Conservation (phyloP, 2,888 invertebrate genomes). For the Xestoiulus laeticollis region DNA sequence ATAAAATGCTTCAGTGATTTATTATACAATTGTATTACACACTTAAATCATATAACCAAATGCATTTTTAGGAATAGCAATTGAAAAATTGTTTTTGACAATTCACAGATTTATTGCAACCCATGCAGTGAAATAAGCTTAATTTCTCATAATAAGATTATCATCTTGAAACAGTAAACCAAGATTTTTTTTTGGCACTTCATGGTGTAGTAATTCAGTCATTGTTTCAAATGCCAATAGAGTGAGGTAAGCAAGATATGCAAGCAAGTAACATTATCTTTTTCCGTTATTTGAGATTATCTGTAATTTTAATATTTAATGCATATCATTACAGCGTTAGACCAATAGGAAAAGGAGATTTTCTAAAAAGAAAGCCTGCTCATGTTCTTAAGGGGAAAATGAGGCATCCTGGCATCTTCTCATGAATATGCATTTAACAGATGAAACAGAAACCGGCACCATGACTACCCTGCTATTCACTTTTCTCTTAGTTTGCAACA, state of each 20-base stretch:
- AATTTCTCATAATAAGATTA: not conserved
- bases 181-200: no score
- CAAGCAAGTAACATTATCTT: not conserved
- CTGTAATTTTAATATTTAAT: slow-evolving; percentile 15
- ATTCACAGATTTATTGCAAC: not conserved
- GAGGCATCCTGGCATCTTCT: not conserved
- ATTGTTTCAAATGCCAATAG: not conserved
- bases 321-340: not conserved
- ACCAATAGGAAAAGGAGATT: not conserved
- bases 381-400: not conserved
- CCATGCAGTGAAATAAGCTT: not conserved
- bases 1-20: no score
- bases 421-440: slow-evolving; percentile 29
- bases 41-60: no score
- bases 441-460: not conserved
- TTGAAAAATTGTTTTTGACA: no score
- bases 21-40: no score
- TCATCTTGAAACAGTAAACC: not conserved
- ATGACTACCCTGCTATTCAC: not conserved
- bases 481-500: slow-evolving; percentile 2
- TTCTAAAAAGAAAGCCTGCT: not conserved
- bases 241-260: not conserved
- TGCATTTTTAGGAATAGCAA: no score
- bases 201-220: not conserved
- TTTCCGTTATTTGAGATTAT: not conserved